Evolutionary conservation across 2,888 invertebrate species (phyloP), one percentile per base, ranked within the genome.

Genomic region (Dasypolia templi): DNA sequence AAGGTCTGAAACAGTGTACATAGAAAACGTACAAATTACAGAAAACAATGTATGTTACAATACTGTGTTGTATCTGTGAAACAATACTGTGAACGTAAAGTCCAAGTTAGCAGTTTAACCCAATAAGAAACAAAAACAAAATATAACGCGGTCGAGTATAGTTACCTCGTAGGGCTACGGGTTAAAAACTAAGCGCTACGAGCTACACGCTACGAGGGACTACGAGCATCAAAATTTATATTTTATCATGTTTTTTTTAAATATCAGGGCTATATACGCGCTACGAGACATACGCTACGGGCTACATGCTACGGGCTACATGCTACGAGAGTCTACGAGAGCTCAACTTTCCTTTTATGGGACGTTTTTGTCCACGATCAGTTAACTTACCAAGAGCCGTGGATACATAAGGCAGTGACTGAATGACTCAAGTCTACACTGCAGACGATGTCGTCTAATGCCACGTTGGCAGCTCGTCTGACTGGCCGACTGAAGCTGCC

Each of bases 401-500:
- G 93, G 9, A 95, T 81, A 82, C 96, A 96, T 12, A 97, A 90
- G 1, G 97, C 96, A 35, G 97, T 92, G 81, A 97, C 93, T 0
- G 96, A 93, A 82, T 97, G 97, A 58, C 94, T 94, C n/a, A 97
- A 96, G 7, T 97, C 97, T 0, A 97, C 97, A 81, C 96, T 96
- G 72, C 97, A 97, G 9, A 98, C 97, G 93, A 98, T 97, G 53
- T 96, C 96, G 84, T 97, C 97, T 61, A 98, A 93, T 0, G 98
- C 97, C 66, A 97, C 94, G 89, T 98, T 98, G 42, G 98, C 97
- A 72, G 98, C 98, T 77, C 98, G 97, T 12, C 98, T 96, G 83
- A 98, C 98, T 83, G 98, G 97, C 69, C 97, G 97, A 88, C 97
- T 97, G 86, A 97, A 97, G 91, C 98, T 98, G 62, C 98, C 97